These are phyloP conservation scores for Rhynchonycteris naso DNA, from an alignment of 2,797 vertebrate genomes.

Conservation along the genomic window DNA sequence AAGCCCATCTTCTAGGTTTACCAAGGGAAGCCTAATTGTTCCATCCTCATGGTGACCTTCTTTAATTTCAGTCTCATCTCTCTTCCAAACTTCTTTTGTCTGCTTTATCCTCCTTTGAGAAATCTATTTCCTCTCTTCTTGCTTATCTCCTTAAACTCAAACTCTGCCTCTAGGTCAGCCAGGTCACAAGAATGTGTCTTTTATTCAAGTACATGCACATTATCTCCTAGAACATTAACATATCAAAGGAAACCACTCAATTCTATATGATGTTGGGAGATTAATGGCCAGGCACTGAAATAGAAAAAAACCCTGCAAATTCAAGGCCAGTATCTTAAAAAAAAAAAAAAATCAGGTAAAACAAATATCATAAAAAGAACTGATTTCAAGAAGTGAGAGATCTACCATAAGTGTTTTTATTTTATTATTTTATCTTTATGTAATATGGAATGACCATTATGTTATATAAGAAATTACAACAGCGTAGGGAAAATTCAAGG, in stretches of 20 bases:
- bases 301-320: background rate
- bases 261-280: background rate
- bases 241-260: background rate
- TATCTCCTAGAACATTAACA: background rate
- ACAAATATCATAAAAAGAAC: background rate
- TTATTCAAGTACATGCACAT: background rate
- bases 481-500: background rate
- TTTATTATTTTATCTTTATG: background rate
- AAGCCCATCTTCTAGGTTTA: background rate
- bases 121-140: background rate
- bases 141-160: background rate
- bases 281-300: background rate
- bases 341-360: background rate
- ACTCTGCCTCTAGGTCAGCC: background rate
- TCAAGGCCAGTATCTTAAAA: background rate
- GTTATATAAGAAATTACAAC: background rate
- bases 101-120: background rate
- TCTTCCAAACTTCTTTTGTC: background rate
- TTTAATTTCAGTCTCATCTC: background rate
- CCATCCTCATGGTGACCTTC: rapidly evolving
- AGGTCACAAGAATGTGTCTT: background rate
- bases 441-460: background rate
- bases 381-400: constrained; percentile 10
- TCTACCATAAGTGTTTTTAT: background rate
- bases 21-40: background rate